phyloP scores from a whole-genome alignment of 1,140 invertebrate species.

The Drosophila busckii region DNA sequence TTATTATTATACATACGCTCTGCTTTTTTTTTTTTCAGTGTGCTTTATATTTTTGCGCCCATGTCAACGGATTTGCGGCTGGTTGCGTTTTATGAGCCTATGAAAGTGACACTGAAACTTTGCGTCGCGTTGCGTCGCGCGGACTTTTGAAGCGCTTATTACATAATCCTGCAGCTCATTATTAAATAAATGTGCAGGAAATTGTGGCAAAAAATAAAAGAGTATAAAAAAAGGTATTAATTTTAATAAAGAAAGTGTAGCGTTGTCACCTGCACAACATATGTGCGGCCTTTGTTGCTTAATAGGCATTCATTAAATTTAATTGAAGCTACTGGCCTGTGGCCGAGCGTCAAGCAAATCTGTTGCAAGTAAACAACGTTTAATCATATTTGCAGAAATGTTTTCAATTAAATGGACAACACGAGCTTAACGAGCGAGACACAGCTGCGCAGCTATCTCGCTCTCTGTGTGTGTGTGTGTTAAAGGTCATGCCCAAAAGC shows the following conservation, averaged over 20 bases:
- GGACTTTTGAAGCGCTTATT: slow-evolving; percentile 45
- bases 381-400: slow-evolving; percentile 54
- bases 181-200: slow-evolving; percentile 49
- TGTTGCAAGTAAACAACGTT: slow-evolving; percentile 23
- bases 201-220: slow-evolving; percentile 18
- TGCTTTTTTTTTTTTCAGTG: neutral
- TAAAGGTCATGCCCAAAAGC: slow-evolving; percentile 15
- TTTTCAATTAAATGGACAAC: slow-evolving; percentile 53
- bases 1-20: slow-evolving; percentile 2
- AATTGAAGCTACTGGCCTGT: slow-evolving; percentile 34
- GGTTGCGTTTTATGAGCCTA: slow-evolving; percentile 34
- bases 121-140: neutral
- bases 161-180: slow-evolving; percentile 56
- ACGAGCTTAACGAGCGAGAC: slow-evolving; percentile 29
- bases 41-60: slow-evolving; percentile 5
- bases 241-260: slow-evolving; percentile 16
- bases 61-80: slow-evolving; percentile 36
- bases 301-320: slow-evolving; percentile 48
- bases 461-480: neutral
- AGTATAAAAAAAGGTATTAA: slow-evolving; percentile 6
- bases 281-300: slow-evolving; percentile 17
- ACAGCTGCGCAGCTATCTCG: no score
- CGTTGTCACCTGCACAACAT: slow-evolving; percentile 27
- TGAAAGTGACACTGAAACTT: slow-evolving; percentile 8
- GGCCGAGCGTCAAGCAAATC: slow-evolving; percentile 8